Conservation (phyloP, 2,888 invertebrate species). For the Crepidodera aurea region DNA sequence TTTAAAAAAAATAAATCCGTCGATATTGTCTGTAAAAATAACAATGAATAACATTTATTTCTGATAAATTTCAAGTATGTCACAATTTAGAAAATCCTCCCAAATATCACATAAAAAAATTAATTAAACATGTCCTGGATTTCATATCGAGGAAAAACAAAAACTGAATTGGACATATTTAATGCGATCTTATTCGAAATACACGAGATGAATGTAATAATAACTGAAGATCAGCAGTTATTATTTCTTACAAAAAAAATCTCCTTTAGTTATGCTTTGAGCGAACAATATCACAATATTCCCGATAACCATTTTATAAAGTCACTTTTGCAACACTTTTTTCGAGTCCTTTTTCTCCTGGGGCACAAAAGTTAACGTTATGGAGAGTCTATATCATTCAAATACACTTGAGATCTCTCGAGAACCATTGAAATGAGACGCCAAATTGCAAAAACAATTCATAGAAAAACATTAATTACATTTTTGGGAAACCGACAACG, state of each 20-base stretch:
- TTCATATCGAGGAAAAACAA: conserved; percentile 7
- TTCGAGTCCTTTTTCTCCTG: conserved; percentile 41
- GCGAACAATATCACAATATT: conserved; percentile 32
- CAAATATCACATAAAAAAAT: conserved; percentile 40
- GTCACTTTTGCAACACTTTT: conserved; percentile 34
- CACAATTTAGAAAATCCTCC: conserved; percentile 46
- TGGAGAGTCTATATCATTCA: conserved; percentile 9
- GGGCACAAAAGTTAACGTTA: conserved; percentile 9
- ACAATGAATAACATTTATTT: conserved; percentile 13
- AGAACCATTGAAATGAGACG: conserved; percentile 1
- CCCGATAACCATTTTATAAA: conserved; percentile 29
- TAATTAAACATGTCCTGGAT: conserved; percentile 26
- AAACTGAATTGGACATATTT: conserved; percentile 26
- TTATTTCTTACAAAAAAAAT: conserved; percentile 21
- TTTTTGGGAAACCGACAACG: no score
- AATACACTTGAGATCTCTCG: conserved; percentile 23
- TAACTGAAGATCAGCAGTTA: conserved; percentile 26
- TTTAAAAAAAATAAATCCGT: conserved; percentile 40
- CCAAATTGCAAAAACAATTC: not conserved
- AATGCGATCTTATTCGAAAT: conserved; percentile 29
- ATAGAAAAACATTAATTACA: not conserved
- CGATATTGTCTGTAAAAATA: conserved; percentile 26
- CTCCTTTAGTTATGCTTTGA: conserved; percentile 32
- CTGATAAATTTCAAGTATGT: conserved; percentile 2
- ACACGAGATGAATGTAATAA: not conserved